Base-by-base conservation (phyloP, 2,113 vertebrate species). In the Zosterops japonicus region DNA sequence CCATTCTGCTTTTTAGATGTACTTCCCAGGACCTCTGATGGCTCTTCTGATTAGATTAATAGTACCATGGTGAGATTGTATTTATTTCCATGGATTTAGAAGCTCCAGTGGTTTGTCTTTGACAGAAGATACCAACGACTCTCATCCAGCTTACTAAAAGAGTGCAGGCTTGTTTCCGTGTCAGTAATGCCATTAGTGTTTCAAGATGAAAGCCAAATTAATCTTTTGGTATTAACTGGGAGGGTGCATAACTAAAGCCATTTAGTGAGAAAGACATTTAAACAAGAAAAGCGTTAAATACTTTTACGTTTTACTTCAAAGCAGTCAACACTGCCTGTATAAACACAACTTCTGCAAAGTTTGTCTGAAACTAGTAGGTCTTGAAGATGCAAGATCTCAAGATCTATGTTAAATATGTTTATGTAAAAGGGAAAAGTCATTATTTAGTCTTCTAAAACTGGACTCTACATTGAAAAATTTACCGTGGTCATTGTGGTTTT, bases 61-160 rank as follows among this genome's bases (percentile, higher is more conserved):
- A 97, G 97, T 94, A 97, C 93, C 91, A 77, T 87, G 83, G 87
- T 96, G 94, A 97, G 97, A 98, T 93, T 78, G 91, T 95, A 97
- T 98, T 98, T 96, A 98, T 98, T 98, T 98, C 71, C 92, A 87
- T 83, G 87, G 65, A 96, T 97, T 96, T 95, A 96, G 96, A 97
- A 92, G 86, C 95, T 97, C 94, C 89, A 93, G 91, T 96, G 96
- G 50, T 68, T 97, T 97, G 69, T 41, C 82, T 88, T 97, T 97
- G 96, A 97, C 79, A 88, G 97, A 97, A 97, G 97, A 97, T 96
- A 98, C 91, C 94, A 96, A 96, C 97, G 96, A 98, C 91, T 94
- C 92, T 96, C 87, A 96, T 97, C 91, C 96, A 96, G 88, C 84
- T 97, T 97, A 96, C 97, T 97, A 95, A 91, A 95, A 90, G n/a